Evolutionary conservation across 2,113 vertebrate species (phyloP).

Genomic region (Pterocles burchelli): DNA sequence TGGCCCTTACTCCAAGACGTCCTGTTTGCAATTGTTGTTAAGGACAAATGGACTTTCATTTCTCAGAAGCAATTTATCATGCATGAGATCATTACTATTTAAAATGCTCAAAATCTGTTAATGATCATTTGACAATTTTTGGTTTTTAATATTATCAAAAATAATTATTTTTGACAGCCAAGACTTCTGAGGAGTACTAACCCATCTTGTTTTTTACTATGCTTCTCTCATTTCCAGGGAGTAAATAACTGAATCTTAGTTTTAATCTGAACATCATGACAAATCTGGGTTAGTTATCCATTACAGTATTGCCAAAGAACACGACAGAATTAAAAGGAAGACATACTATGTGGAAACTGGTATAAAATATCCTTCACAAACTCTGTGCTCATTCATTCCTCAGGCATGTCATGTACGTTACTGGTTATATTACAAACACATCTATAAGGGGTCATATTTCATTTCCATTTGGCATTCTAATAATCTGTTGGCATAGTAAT

Average conservation of each 20-base stretch:
- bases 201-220: background rate
- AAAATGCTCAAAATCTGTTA: background rate
- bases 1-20: background rate
- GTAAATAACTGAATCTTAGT: background rate
- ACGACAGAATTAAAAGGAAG: background rate
- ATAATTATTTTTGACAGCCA: background rate
- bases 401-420: background rate
- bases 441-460: background rate
- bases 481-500: background rate
- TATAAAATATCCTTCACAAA: background rate
- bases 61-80: background rate
- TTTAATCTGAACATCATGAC: background rate
- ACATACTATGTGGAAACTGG: background rate
- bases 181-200: background rate
- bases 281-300: background rate
- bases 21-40: background rate
- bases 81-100: background rate
- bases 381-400: background rate
- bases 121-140: background rate
- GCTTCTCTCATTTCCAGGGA: background rate
- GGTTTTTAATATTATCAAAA: background rate
- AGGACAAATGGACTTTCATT: background rate
- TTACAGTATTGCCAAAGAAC: background rate
- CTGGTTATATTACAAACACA: background rate
- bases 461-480: background rate